These are phyloP conservation scores for Sarcoramphus papa DNA, from an alignment of 2,797 vertebrate genomes.

Conservation along the genomic window DNA sequence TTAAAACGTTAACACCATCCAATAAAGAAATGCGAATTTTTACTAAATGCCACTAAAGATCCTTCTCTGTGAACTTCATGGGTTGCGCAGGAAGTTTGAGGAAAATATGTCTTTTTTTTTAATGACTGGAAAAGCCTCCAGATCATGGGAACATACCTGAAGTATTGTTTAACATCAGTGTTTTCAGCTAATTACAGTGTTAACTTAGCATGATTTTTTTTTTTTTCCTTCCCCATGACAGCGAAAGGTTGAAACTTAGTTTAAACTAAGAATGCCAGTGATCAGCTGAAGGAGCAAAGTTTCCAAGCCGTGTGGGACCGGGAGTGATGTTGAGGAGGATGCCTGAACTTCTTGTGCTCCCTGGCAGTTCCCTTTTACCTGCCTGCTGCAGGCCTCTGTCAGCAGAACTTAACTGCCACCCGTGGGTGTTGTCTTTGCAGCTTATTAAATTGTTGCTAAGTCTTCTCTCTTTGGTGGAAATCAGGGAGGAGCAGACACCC, in stretches of 20 bases:
- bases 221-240: not conserved
- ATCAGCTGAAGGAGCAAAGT: not conserved
- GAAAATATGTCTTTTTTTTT: not conserved
- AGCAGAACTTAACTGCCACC: not conserved
- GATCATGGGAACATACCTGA: not conserved
- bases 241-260: not conserved
- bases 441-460: not conserved
- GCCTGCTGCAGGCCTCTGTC: not conserved
- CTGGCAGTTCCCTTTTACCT: not conserved
- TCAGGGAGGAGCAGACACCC: not conserved
- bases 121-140: not conserved
- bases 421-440: not conserved
- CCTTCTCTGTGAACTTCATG: not conserved
- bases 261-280: not conserved
- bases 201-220: not conserved
- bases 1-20: not conserved
- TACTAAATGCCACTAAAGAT: not conserved
- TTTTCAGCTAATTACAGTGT: not conserved
- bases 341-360: not conserved
- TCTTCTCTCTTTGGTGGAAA: not conserved
- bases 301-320: not conserved
- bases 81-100: not conserved
- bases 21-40: not conserved
- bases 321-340: not conserved
- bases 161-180: not conserved